phyloP scores from a whole-genome alignment of 2,113 vertebrate genomes.

The Formicarius rufipectus region DNA sequence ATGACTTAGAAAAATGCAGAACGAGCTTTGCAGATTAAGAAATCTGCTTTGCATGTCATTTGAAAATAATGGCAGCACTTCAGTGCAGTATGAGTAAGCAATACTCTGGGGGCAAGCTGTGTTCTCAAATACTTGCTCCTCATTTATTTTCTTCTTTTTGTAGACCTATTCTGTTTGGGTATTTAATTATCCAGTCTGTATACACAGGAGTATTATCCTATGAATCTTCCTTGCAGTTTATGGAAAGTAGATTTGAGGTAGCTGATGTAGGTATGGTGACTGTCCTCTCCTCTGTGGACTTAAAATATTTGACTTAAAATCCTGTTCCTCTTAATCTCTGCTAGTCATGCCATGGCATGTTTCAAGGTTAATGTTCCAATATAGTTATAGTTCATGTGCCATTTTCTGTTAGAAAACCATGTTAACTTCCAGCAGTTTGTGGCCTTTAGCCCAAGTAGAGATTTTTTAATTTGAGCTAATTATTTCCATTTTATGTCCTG shows the following conservation, averaged over 20 bases:
- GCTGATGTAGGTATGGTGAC: background rate
- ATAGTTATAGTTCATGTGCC: background rate
- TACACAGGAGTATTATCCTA: background rate
- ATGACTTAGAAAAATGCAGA: conserved; percentile 43
- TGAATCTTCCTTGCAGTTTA: background rate
- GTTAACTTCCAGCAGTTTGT: background rate
- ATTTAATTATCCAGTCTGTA: background rate
- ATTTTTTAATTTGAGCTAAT: background rate
- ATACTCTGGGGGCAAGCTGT: background rate
- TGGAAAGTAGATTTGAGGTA: background rate
- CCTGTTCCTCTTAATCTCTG: background rate
- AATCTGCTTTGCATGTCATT: conserved; percentile 19
- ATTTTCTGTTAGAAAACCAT: background rate
- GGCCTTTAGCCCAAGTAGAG: background rate
- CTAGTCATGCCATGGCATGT: fast-evolving
- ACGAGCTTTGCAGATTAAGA: background rate
- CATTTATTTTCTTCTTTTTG: background rate
- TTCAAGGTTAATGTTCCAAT: background rate
- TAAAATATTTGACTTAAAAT: background rate
- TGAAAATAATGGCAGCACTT: conserved; percentile 18
- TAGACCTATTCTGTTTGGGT: background rate
- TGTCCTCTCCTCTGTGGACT: background rate
- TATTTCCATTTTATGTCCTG: background rate
- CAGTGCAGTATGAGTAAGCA: background rate
- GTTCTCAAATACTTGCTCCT: background rate